Evolutionary conservation across 1,140 invertebrate species (phyloP).

Genomic region (Cecropterus lyciades): DNA sequence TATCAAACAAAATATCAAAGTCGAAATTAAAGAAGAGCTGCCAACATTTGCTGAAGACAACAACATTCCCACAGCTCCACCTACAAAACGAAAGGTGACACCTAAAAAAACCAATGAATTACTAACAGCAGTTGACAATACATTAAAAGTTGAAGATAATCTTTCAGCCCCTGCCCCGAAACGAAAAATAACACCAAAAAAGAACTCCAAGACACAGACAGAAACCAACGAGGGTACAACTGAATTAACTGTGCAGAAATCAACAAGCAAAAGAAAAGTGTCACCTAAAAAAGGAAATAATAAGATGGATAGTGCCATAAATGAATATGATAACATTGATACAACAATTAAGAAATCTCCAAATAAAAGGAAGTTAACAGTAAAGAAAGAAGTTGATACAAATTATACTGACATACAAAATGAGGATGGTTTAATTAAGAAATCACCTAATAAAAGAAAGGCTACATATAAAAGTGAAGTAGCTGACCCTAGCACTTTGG

Average conservation of each 20-base stretch:
- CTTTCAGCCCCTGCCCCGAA: neutral
- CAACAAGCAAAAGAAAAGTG: neutral
- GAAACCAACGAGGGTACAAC: neutral
- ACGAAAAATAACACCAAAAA: slow-evolving; percentile 25
- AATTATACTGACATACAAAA: slow-evolving; percentile 3
- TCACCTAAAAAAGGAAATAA: slow-evolving; percentile 34
- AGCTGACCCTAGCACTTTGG: too few species aligned
- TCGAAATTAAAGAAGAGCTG: slow-evolving; percentile 37
- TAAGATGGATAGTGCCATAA: slow-evolving; percentile 7
- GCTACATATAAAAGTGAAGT: too few species aligned
- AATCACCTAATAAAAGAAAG: slow-evolving; percentile 25
- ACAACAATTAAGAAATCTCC: slow-evolving; percentile 22
- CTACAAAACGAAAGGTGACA: slow-evolving; percentile 3
- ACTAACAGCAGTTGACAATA: slow-evolving; percentile 6
- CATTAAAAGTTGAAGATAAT: slow-evolving; percentile 6
- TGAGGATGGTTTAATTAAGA: neutral
- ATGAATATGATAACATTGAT: neutral
- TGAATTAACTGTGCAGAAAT: neutral
- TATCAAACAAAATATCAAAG: slow-evolving; percentile 46
- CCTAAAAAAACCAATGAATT: neutral
- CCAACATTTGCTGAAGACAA: slow-evolving; percentile 9
- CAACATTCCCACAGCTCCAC: neutral
- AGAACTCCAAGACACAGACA: neutral
- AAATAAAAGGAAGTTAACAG: neutral
- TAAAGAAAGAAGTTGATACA: neutral